Conservation (phyloP, 2,888 invertebrate genomes). For the Pyrrhia umbra region DNA sequence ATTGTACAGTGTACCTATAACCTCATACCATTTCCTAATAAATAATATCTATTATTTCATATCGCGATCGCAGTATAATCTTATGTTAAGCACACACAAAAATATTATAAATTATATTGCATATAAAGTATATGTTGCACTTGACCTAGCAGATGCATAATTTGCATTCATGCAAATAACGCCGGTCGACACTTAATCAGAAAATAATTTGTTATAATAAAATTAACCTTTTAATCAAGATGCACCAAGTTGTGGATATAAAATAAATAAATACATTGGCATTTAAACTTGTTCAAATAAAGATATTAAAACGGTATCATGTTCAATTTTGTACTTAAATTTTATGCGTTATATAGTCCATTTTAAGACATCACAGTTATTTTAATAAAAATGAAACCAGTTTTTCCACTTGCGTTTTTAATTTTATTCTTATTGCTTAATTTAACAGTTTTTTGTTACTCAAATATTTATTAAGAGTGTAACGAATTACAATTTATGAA, state of each 20-base stretch:
- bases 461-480: conserved; percentile 3
- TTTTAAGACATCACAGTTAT: background rate
- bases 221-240: background rate
- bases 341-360: background rate
- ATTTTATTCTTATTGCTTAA: conserved; percentile 29
- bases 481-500: background rate
- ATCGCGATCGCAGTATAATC: background rate
- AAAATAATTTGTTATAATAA: conserved; percentile 8
- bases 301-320: conserved; percentile 20
- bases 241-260: background rate
- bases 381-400: conserved; percentile 28
- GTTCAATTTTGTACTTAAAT: conserved; percentile 4
- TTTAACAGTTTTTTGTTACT: conserved; percentile 1
- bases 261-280: conserved; percentile 11
- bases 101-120: conserved; percentile 7
- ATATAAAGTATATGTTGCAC: conserved; percentile 28
- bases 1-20: background rate
- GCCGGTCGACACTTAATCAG: background rate
- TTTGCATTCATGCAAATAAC: conserved; percentile 32
- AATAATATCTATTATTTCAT: background rate
- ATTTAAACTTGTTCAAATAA: conserved; percentile 28
- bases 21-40: background rate
- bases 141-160: conserved; percentile 42
- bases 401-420: conserved; percentile 12
- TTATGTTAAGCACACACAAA: background rate